A percentile compares a stretch with the other conserved stretches of the same genome.
These are phyloP conservation scores for Pogonocichla stellata DNA, from an alignment of 2,113 vertebrate genomes.

Conservation along the genomic window DNA sequence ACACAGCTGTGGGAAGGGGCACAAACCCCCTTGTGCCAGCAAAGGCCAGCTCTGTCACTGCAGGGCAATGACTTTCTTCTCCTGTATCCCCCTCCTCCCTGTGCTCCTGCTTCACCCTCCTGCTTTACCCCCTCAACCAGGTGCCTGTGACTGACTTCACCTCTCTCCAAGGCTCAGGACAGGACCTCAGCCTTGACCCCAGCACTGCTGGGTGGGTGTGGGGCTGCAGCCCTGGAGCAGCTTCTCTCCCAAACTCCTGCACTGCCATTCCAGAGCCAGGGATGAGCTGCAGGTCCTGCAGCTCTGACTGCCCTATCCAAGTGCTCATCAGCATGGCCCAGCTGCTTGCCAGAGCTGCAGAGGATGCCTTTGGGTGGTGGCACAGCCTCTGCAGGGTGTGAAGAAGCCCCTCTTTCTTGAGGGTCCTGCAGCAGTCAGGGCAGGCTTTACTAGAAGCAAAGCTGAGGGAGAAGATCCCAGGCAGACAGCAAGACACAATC, in stretches of 20 bases:
- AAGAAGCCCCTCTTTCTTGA: not conserved
- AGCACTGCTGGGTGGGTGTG: fast-evolving
- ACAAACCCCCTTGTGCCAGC: not conserved
- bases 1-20: not conserved
- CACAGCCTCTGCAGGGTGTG: not conserved
- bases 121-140: not conserved
- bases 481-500: fast-evolving
- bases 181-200: not conserved
- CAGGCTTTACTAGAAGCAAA: not conserved
- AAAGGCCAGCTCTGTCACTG: not conserved
- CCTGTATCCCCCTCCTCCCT: fast-evolving
- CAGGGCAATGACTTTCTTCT: not conserved
- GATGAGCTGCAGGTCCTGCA: not conserved
- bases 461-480: not conserved
- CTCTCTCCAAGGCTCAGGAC: not conserved
- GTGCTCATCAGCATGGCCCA: fast-evolving
- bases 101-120: not conserved
- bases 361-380: not conserved
- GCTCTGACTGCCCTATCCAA: not conserved
- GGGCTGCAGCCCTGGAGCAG: not conserved
- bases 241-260: not conserved
- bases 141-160: not conserved
- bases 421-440: not conserved
- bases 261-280: not conserved
- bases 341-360: not conserved